Evolutionary conservation across 1,140 invertebrate species (phyloP).

Genomic region (Sipha flava): DNA sequence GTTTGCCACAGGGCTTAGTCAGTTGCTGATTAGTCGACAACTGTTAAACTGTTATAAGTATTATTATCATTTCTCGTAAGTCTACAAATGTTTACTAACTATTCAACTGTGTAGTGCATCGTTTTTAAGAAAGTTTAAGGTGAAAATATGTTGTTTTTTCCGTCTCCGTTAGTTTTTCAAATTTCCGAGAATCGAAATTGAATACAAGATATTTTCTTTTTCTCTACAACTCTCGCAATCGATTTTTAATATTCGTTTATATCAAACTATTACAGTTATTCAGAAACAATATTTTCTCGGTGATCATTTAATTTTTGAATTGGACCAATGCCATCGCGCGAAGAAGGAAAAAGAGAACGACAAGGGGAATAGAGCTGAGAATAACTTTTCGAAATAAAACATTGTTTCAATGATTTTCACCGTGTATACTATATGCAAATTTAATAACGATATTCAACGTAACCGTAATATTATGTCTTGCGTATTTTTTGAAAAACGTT

Average conservation of each 20-base stretch:
- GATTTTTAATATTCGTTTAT: background rate
- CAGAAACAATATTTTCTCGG: background rate
- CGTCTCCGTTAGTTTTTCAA: no score
- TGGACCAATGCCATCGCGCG: background rate
- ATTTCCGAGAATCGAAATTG: no score
- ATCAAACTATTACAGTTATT: background rate
- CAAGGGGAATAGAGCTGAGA: background rate
- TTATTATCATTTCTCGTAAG: no score
- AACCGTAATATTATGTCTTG: background rate
- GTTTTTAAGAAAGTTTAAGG: no score
- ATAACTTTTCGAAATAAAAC: background rate
- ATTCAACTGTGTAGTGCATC: no score
- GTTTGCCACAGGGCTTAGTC: no score
- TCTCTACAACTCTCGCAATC: background rate
- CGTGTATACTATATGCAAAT: background rate
- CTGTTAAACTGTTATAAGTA: no score
- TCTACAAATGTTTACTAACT: no score
- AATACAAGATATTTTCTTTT: no score
- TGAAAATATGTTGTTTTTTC: no score
- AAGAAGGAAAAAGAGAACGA: background rate
- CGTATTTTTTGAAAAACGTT: no score
- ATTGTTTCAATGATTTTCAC: background rate
- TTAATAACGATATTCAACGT: background rate
- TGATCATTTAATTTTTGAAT: background rate
- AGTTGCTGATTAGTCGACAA: no score